Evolutionary conservation across 2,113 vertebrate species (phyloP).

Genomic region (Toxostoma redivivum): DNA sequence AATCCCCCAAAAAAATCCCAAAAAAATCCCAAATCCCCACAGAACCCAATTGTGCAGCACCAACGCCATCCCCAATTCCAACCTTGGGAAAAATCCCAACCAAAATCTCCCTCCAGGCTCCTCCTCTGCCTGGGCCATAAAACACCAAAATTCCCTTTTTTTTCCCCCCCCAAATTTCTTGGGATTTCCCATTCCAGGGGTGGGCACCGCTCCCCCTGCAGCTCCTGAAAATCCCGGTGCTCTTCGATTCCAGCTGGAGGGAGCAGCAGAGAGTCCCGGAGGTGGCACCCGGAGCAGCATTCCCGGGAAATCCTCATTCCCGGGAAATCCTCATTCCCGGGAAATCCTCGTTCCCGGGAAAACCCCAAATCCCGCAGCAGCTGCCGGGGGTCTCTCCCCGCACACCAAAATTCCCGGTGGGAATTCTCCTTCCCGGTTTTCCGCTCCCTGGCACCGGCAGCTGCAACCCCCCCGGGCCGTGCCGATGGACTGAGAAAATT

Average conservation of each 20-base stretch:
- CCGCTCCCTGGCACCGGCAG: not conserved
- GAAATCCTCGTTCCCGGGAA: not conserved
- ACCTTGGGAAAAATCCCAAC: not conserved
- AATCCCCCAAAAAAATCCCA: too few relatives aligned
- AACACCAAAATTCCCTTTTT: not conserved
- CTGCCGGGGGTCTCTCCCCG: not conserved
- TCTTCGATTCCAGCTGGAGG: not conserved
- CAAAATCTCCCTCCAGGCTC: not conserved
- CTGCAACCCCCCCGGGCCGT: not conserved
- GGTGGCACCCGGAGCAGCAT: accelerated
- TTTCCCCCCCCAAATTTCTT: accelerated
- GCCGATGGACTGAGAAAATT: not conserved
- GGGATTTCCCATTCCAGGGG: not conserved
- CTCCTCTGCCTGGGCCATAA: not conserved
- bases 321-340: not conserved
- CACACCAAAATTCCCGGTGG: accelerated
- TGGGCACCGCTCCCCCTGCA: accelerated
- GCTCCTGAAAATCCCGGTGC: not conserved
- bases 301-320: not conserved
- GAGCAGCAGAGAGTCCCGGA: slow-evolving; percentile 22
- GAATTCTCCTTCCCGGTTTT: not conserved
- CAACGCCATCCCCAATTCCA: accelerated
- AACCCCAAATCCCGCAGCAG: not conserved
- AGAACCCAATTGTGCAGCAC: accelerated
- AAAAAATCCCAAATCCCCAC: not conserved